These are phyloP conservation scores for Parascotia fuliginaria DNA, from an alignment of 2,888 invertebrate species.

Conservation along the genomic window DNA sequence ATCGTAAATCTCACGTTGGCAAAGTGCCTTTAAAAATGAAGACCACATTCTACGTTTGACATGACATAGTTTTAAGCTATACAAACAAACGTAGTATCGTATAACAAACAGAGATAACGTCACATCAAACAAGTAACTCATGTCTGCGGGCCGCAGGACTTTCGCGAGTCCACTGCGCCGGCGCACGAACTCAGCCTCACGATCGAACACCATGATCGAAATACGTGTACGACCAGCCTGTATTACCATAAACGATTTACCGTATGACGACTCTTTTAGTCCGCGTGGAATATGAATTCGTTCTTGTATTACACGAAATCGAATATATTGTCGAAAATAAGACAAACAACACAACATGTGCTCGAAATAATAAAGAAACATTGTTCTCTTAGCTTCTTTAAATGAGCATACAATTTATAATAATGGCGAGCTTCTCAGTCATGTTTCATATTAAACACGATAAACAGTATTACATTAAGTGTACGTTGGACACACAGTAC, in stretches of 20 bases:
- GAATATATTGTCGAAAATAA: conserved; percentile 69
- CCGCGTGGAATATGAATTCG: conserved; percentile 78
- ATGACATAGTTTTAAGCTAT: not conserved
- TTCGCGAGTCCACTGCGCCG: conserved; percentile 60
- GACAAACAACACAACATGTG: conserved; percentile 53
- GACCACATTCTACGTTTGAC: not conserved
- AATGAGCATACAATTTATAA: conserved; percentile 29
- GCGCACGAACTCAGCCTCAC: conserved; percentile 76
- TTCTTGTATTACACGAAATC: conserved; percentile 70
- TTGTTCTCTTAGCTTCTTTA: conserved; percentile 55
- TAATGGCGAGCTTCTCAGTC: conserved; percentile 13
- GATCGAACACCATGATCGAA: conserved; percentile 79
- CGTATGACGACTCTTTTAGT: conserved; percentile 79
- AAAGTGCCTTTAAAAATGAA: no score
- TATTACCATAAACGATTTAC: conserved; percentile 79
- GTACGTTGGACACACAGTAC: not conserved
- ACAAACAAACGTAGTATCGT: not conserved
- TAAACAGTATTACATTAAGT: conserved; percentile 3
- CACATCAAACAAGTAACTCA: conserved; percentile 62
- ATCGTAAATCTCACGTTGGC: no score
- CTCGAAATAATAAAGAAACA: conserved; percentile 58
- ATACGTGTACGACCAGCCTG: conserved; percentile 68
- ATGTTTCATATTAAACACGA: conserved; percentile 19
- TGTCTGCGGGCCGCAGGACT: conserved; percentile 55
- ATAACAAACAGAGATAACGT: conserved; percentile 48